These are phyloP conservation scores for Thunnus maccoyii DNA, from an alignment of 2,113 vertebrate genomes.

Conservation along the genomic window DNA sequence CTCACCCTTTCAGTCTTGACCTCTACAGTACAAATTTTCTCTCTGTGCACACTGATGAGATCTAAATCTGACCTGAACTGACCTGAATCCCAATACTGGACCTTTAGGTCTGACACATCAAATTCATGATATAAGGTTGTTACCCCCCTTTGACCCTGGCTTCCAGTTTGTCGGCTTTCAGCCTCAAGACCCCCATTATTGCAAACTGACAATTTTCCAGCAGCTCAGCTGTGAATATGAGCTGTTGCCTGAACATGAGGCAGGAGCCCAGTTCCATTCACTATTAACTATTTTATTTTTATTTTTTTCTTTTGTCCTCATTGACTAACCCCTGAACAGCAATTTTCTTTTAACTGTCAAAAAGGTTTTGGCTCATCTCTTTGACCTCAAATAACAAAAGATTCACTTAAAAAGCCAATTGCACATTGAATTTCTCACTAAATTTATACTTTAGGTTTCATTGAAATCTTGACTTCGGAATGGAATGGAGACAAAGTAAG, in stretches of 20 bases:
- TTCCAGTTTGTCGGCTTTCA: conserved; percentile 3
- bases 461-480: too few species aligned
- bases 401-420: too few species aligned
- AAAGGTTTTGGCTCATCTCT: too few species aligned
- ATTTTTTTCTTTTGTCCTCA: too few species aligned
- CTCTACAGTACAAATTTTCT: conserved; percentile 22
- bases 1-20: conserved; percentile 32
- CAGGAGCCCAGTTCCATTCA: not conserved
- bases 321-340: too few species aligned
- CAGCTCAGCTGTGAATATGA: not conserved
- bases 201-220: not conserved
- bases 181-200: not conserved
- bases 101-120: conserved; percentile 3
- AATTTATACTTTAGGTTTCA: too few species aligned
- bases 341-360: too few species aligned
- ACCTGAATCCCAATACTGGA: not conserved
- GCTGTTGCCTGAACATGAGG: not conserved
- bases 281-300: too few species aligned
- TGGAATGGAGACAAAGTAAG: too few species aligned
- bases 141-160: conserved; percentile 3
- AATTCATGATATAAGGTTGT: not conserved
- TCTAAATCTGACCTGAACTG: conserved; percentile 12
- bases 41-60: conserved; percentile 9
- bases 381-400: too few species aligned
- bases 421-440: too few species aligned